Percentiles rank a stretch among this genome's conserved stretches.
Evolutionary conservation across 2,888 invertebrate genomes (phyloP).

Genomic region (Dryococelus australis): DNA sequence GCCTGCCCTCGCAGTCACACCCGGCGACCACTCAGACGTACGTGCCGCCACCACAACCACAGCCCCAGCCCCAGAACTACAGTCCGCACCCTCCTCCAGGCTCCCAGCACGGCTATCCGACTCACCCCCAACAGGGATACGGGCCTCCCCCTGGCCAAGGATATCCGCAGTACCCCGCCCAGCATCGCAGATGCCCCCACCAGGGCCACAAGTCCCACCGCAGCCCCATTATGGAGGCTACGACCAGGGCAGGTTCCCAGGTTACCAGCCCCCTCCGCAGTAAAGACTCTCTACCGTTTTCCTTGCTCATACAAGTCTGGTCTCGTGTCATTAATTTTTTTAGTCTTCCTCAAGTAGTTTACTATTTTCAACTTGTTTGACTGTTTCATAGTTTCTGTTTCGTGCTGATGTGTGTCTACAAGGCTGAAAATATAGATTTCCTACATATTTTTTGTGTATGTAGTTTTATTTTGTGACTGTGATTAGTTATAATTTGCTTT

Average conservation of each 20-base stretch:
- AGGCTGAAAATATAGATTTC: not conserved
- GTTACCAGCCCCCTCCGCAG: conserved; percentile 78
- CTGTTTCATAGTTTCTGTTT: not conserved
- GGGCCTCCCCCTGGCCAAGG: conserved; percentile 62
- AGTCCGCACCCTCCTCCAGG: conserved; percentile 51
- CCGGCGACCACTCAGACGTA: conserved; percentile 45
- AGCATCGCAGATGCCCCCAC: conserved; percentile 64
- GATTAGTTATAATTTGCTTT: too few relatives aligned
- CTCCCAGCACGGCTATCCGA: conserved; percentile 41
- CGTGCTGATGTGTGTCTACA: not conserved
- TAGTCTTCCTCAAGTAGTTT: not conserved
- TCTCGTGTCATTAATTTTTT: not conserved
- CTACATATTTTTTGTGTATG: too few relatives aligned
- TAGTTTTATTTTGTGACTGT: too few relatives aligned
- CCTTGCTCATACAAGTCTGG: too few relatives aligned
- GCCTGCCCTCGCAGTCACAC: conserved; percentile 43
- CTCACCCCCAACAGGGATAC: conserved; percentile 40
- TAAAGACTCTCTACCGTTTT: conserved; percentile 53
- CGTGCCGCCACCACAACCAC: conserved; percentile 43
- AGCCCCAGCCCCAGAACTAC: conserved; percentile 42
- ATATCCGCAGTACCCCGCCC: conserved; percentile 69
- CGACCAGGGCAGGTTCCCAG: conserved; percentile 56
- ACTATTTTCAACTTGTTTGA: not conserved
- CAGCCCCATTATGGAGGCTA: conserved; percentile 79
- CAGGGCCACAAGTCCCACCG: conserved; percentile 74